These are phyloP conservation scores for Dipodomys merriami DNA, from an alignment of 2,113 vertebrate genomes.

Conservation along the genomic window DNA sequence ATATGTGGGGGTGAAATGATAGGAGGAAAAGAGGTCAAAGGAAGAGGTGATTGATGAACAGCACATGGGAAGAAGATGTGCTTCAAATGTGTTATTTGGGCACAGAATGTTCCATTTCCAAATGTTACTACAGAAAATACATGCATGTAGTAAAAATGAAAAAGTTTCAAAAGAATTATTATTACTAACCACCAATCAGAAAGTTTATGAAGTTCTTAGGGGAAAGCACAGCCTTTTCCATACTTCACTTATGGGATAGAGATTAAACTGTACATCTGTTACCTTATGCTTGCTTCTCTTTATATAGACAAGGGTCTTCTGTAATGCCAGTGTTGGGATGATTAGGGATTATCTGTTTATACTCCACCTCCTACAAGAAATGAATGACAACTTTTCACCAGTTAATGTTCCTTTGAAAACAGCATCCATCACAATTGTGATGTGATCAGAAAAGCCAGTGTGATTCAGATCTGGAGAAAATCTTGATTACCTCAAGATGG, in stretches of 20 bases:
- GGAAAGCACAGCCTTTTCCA: slow-evolving; percentile 11
- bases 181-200: slow-evolving; percentile 40
- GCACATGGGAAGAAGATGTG: slow-evolving; percentile 58
- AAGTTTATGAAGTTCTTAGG: neutral
- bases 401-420: neutral
- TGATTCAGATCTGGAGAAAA: slow-evolving; percentile 37
- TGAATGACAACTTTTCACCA: slow-evolving; percentile 8
- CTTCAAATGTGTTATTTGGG: slow-evolving; percentile 47
- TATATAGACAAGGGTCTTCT: neutral
- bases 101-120: slow-evolving; percentile 56
- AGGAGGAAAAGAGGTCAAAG: slow-evolving; percentile 46
- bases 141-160: slow-evolving; percentile 35
- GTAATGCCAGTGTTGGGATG: neutral
- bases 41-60: slow-evolving; percentile 54
- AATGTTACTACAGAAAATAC: slow-evolving; percentile 22
- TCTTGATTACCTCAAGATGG: neutral
- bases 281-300: neutral
- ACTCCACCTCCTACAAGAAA: neutral
- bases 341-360: slow-evolving; percentile 1
- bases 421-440: neutral
- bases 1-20: slow-evolving; percentile 13
- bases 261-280: neutral
- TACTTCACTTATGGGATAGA: neutral
- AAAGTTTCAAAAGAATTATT: slow-evolving; percentile 45
- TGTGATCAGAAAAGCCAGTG: neutral